Evolutionary conservation across 2,797 vertebrate genomes (phyloP), one percentile per base, ranked within the genome.

Genomic region (Spondyliosoma cantharus): DNA sequence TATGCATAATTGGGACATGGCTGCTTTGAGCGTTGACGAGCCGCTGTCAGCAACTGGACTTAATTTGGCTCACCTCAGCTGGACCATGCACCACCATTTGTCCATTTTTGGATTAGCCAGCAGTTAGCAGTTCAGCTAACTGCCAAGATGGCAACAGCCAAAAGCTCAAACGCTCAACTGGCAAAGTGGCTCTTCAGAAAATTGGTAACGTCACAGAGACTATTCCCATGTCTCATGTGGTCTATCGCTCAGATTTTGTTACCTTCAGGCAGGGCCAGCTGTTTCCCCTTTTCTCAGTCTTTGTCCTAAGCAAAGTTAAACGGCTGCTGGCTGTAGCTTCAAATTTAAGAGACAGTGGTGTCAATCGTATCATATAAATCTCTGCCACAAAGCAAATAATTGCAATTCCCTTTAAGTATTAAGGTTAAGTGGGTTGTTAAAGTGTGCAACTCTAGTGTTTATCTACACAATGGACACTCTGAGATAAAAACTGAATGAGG

Each of bases 261-360:
- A 62, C 19, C 32, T 45, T 63, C 17, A 53, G 73, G 29, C 22
- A 43, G 19, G 22, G 43, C 19, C 49, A 11, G 27, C 24, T 32
- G 46, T 42, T 63, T 20, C 16, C 42, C 37, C 37, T 37, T 9
- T 37, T 11, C 37, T 9, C 37, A 5, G 50, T 56, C 27, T 63
- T 70, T 25, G n/a, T n/a, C 52, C 60, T 13, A 58, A 58, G 45
- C 15, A 50, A 58, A 64, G 8, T 43, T 5, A 61, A 72, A 7
- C 4, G 1, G 29, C 4, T 22, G 46, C 14, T 25, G 13, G 3
- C 46, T 29, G 29, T 24, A 56, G 42, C 58, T 1, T 5, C 22
- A 15, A 46, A 37, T 25, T 6, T 24, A 58, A 74, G 37, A 56
- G 12, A 29, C 5, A 19, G 9, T 24, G 20, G 42, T 25, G 2